Percentiles rank a stretch among this genome's conserved stretches.
Evolutionary conservation across 2,113 vertebrate species (phyloP).

Genomic region (Steatornis caripensis): DNA sequence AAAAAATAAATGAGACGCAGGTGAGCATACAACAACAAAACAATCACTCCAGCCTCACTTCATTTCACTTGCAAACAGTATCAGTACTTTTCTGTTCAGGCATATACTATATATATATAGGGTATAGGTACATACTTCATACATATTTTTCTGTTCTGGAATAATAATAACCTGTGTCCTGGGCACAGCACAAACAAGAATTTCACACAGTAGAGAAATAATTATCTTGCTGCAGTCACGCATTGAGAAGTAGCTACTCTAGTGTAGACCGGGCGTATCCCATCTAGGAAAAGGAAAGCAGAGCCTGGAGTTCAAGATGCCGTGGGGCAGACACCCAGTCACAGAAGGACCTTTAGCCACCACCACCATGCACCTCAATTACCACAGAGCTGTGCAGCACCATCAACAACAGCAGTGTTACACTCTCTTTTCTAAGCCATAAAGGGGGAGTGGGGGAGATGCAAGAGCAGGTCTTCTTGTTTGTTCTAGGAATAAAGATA

Average conservation of each 20-base stretch:
- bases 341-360: neutral
- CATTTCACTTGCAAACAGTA: neutral
- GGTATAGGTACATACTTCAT: neutral
- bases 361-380: neutral
- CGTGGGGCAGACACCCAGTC: neutral
- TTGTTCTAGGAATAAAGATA: neutral
- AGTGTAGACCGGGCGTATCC: neutral
- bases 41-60: neutral
- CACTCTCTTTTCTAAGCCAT: neutral
- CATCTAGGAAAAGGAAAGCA: neutral
- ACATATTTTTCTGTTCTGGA: neutral
- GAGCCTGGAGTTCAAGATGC: neutral
- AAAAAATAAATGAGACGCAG: neutral
- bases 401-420: neutral
- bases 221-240: neutral
- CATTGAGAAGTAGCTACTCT: neutral
- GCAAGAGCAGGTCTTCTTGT: neutral
- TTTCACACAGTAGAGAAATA: neutral
- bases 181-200: neutral
- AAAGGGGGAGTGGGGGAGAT: neutral
- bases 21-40: neutral
- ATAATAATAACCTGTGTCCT: neutral
- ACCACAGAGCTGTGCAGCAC: neutral
- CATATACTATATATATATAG: neutral
- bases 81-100: neutral